These are phyloP conservation scores for Aphaenogaster ashmeadi DNA, from an alignment of 1,140 invertebrate genomes.

Conservation along the genomic window DNA sequence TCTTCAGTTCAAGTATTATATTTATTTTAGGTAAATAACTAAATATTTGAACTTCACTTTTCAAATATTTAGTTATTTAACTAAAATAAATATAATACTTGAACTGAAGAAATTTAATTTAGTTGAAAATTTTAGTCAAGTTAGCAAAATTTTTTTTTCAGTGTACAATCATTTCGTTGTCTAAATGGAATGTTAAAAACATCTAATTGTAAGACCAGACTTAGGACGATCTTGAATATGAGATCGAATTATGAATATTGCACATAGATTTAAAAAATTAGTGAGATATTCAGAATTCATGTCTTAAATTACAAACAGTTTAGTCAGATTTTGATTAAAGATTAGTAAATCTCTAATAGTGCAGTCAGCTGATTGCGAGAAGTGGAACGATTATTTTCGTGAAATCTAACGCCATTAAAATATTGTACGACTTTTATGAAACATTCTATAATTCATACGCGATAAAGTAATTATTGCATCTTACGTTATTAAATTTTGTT, in stretches of 20 bases:
- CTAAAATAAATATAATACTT: too few species aligned
- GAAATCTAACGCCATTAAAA: neutral
- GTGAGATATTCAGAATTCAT: neutral
- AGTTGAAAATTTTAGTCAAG: too few species aligned
- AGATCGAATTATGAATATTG: too few species aligned
- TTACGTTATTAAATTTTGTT: too few species aligned
- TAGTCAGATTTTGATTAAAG: neutral
- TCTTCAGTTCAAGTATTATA: too few species aligned
- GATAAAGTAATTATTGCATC: too few species aligned
- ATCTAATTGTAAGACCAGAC: neutral
- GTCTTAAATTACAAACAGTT: neutral
- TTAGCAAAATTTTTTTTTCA: too few species aligned
- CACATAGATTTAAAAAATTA: neutral
- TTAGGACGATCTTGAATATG: neutral
- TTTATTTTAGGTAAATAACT: too few species aligned
- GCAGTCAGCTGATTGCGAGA: neutral
- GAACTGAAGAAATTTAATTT: too few species aligned
- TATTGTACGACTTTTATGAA: neutral
- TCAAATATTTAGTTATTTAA: too few species aligned
- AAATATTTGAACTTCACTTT: too few species aligned
- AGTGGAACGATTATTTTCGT: neutral
- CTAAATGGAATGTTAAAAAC: neutral
- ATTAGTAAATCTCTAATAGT: neutral
- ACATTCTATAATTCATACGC: neutral
- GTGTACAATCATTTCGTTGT: too few species aligned